Base-by-base conservation (phyloP, 2,888 invertebrate genomes). In the Aromia moschata region DNA sequence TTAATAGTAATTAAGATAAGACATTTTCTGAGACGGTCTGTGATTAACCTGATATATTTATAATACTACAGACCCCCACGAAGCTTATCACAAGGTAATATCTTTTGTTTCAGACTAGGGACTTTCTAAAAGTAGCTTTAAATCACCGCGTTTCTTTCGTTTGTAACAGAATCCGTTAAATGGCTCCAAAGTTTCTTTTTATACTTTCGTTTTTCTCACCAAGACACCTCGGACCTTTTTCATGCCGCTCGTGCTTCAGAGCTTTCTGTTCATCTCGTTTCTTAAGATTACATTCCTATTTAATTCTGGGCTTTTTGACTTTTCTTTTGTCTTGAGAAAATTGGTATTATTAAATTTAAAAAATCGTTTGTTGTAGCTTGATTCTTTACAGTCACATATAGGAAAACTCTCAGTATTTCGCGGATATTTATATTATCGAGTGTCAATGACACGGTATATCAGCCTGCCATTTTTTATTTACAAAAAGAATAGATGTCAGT, bases 241-340 rank as follows among this genome's bases (percentile, higher is more conserved):
- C 31, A 40, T 31, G 38, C 46, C 55, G 30, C 33, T 56, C 31
- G 41, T 18, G 12, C 31, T 40, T 47, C 18, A 38, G 15, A 18
- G 25, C 15, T 15, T 56, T 20, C 38, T 17, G 37, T 38, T 38
- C 33, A 49, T 41, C 49, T 47, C 33, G 36, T 47, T 57, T 44
- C 37, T 37, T 51, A 44, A 16, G 15, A 38, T 44, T 46, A 31
- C 18, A 12, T 46, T n/a, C 38, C 47, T 18, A 14, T 20, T 47
- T 43, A 33, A 40, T 25, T 16, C 20, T 20, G 31, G 38, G 43
- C 57, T 57, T 57, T 56, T 57, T 51, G 11, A 51, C 57, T 49
- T 44, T 36, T 33, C 51, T 51, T 33, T 11, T 33, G 25, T 5
- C 2, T 33, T n/a, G n/a, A n/a, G n/a, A n/a, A n/a, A n/a, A n/a